Evolutionary conservation across 1,140 invertebrate species (phyloP).

Genomic region (Cydia splendana): DNA sequence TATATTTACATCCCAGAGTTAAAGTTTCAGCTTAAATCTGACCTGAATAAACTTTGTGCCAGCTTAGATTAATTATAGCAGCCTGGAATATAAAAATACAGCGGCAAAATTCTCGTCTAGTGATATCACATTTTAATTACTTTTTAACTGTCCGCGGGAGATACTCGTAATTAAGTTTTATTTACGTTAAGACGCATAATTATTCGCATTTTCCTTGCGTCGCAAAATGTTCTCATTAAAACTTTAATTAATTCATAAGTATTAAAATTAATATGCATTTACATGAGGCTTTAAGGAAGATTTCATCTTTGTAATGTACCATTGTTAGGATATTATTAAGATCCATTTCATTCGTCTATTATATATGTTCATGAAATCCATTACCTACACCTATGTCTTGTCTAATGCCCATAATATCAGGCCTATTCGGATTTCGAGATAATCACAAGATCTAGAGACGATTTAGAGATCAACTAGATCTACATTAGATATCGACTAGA

Average conservation of each 20-base stretch:
- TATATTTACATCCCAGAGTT: not conserved
- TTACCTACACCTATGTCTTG: too few relatives aligned
- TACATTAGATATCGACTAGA: too few relatives aligned
- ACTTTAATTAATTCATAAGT: not conserved
- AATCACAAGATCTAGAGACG: too few relatives aligned
- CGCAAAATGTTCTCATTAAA: slow-evolving; percentile 1
- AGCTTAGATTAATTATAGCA: slow-evolving; percentile 19
- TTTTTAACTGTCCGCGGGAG: slow-evolving; percentile 24
- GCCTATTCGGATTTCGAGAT: too few relatives aligned
- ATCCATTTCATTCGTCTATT: too few relatives aligned
- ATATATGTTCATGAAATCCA: too few relatives aligned
- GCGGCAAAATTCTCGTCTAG: slow-evolving; percentile 14
- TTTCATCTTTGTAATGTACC: not conserved
- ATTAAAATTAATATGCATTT: not conserved
- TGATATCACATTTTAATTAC: slow-evolving; percentile 30
- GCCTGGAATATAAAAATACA: slow-evolving; percentile 16
- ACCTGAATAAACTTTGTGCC: not conserved
- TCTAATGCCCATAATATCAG: too few relatives aligned
- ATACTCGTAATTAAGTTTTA: slow-evolving; percentile 25
- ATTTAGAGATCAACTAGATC: too few relatives aligned
- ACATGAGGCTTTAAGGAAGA: not conserved
- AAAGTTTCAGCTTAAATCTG: not conserved
- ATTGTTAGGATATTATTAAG: too few relatives aligned
- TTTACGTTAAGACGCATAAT: slow-evolving; percentile 22
- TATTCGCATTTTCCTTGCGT: slow-evolving; percentile 10